A percentile compares a stretch with the other conserved stretches of the same genome.
Evolutionary conservation across 2,888 invertebrate genomes (phyloP).

Genomic region (Lacanobia wlatinum): DNA sequence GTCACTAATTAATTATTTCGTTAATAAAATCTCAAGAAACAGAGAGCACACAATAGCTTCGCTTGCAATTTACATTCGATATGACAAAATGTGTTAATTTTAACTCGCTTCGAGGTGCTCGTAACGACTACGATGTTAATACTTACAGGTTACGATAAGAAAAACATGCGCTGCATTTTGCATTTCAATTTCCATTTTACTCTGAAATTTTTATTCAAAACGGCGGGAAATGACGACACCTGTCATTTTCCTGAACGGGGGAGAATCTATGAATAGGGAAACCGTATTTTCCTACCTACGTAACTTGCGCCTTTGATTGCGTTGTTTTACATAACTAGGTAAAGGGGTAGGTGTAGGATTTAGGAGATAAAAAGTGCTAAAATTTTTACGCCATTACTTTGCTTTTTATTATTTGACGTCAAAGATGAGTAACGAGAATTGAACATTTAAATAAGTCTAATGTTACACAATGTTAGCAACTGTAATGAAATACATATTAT

Average conservation of each 20-base stretch:
- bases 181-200: constrained; percentile 52
- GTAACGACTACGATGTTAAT: constrained; percentile 33
- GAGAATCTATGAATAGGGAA: neutral
- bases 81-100: constrained; percentile 64
- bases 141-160: constrained; percentile 58
- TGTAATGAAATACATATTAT: neutral
- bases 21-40: neutral
- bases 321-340: constrained; percentile 1
- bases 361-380: neutral
- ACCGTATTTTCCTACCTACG: constrained; percentile 6
- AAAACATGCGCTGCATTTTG: constrained; percentile 48
- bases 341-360: neutral
- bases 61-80: constrained; percentile 50
- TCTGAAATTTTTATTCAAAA: constrained; percentile 35
- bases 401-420: constrained; percentile 13
- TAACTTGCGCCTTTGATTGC: neutral
- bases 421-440: neutral
- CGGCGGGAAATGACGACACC: constrained; percentile 20
- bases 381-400: neutral
- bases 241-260: constrained; percentile 7
- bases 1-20: constrained; percentile 10
- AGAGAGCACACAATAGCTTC: constrained; percentile 55
- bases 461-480: constrained; percentile 16
- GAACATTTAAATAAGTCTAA: neutral
- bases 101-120: constrained; percentile 47